These are phyloP conservation scores for Colostygia pectinataria DNA, from an alignment of 2,888 invertebrate species.

Conservation along the genomic window DNA sequence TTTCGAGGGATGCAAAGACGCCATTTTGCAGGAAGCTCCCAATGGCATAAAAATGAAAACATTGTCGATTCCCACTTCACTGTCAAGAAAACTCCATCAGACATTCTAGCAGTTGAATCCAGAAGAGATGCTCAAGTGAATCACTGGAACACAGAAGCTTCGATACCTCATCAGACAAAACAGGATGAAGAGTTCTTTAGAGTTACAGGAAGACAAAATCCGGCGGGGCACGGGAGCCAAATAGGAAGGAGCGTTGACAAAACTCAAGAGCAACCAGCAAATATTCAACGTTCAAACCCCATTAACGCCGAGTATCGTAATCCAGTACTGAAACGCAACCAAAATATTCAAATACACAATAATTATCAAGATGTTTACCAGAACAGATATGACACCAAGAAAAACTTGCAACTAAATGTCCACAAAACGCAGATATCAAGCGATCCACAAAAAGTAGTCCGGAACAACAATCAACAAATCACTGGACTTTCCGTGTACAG, in stretches of 20 bases:
- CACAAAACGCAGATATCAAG: conserved; percentile 41
- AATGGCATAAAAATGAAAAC: conserved; percentile 43
- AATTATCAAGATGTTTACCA: conserved; percentile 5
- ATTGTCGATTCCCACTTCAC: conserved; percentile 54
- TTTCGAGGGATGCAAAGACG: conserved; percentile 42
- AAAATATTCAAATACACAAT: conserved; percentile 3
- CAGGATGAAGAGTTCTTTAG: conserved; percentile 1
- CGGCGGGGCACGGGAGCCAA: conserved; percentile 2
- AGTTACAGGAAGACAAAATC: background rate
- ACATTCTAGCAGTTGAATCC: conserved; percentile 9
- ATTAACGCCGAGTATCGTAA: conserved; percentile 3
- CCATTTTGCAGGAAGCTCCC: conserved; percentile 42
- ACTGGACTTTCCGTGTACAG: conserved; percentile 22
- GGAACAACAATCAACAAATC: conserved; percentile 41
- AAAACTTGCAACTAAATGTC: conserved; percentile 43
- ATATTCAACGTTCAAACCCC: conserved; percentile 2
- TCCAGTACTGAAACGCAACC: conserved; percentile 1
- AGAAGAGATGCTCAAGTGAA: conserved; percentile 1
- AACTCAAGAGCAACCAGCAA: conserved; percentile 1
- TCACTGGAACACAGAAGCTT: conserved; percentile 2
- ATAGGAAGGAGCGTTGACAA: background rate
- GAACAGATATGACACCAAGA: conserved; percentile 28
- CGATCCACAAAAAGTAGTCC: conserved; percentile 42
- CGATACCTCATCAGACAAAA: background rate
- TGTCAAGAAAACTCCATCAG: conserved; percentile 39